Percentiles rank a stretch among this genome's conserved stretches.
Conservation (phyloP, 2,888 invertebrate genomes). For the Cephus pygmeus region DNA sequence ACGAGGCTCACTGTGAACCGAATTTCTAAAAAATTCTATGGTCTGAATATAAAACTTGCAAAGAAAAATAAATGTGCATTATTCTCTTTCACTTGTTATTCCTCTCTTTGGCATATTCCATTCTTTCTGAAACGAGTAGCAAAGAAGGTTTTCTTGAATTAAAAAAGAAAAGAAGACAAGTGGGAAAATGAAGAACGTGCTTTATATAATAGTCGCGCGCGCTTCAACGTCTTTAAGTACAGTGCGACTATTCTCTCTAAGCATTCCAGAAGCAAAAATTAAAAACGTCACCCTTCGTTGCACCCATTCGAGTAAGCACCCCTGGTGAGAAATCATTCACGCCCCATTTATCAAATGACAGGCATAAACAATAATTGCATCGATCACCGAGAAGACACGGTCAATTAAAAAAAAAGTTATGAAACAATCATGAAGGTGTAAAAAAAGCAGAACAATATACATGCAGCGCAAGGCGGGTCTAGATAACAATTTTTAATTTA, state of each 20-base stretch:
- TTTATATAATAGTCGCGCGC: not conserved
- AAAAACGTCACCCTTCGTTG: not conserved
- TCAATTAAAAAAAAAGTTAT: not conserved
- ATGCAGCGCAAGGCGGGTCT: not conserved
- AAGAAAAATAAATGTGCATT: not conserved
- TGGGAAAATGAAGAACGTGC: not conserved
- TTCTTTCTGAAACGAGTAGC: not conserved
- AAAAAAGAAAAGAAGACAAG: not conserved
- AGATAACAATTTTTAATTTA: too few relatives aligned
- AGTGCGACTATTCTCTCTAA: not conserved
- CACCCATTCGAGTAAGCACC: not conserved
- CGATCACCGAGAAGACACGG: not conserved
- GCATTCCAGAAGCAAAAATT: not conserved
- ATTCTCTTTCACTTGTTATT: not conserved
- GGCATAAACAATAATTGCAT: not conserved
- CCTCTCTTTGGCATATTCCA: not conserved
- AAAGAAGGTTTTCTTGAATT: not conserved
- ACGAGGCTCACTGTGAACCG: not conserved
- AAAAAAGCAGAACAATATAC: too few relatives aligned
- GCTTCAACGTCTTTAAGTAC: not conserved
- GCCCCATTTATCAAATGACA: not conserved
- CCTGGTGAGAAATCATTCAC: not conserved
- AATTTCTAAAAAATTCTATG: not conserved
- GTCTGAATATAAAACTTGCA: not conserved
- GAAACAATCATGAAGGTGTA: too few relatives aligned